phyloP scores from a whole-genome alignment of 2,797 vertebrate genomes.

The Pygocentrus nattereri region DNA sequence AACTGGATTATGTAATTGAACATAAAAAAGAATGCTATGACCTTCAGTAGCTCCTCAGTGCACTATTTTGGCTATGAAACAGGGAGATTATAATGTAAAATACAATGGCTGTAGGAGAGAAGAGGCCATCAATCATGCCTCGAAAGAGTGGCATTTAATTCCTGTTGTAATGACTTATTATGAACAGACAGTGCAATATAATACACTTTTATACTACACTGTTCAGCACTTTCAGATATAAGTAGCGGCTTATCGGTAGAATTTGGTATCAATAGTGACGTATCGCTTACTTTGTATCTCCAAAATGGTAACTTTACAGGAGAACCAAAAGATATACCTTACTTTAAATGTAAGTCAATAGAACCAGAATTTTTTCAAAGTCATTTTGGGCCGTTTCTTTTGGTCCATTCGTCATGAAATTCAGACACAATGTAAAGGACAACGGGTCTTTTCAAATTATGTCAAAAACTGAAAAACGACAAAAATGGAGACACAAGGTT shows the following conservation, averaged over 20 bases:
- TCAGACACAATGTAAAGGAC: too few species aligned
- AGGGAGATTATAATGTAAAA: constrained; percentile 35
- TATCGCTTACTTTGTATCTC: too few species aligned
- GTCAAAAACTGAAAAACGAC: too few species aligned
- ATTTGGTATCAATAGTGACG: not conserved
- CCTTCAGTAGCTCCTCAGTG: constrained; percentile 5
- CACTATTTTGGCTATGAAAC: constrained; percentile 5
- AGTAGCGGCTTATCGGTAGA: not conserved
- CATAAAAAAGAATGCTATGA: constrained; percentile 16
- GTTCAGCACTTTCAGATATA: not conserved
- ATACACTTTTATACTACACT: not conserved
- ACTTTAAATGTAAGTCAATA: too few species aligned
- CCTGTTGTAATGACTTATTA: not conserved
- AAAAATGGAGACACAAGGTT: too few species aligned
- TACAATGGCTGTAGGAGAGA: not conserved
- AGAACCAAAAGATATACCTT: too few species aligned
- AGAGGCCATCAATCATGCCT: constrained; percentile 22
- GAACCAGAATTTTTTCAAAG: too few species aligned
- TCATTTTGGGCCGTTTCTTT: too few species aligned
- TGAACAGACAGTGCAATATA: not conserved
- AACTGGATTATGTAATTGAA: constrained; percentile 44
- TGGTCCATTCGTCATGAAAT: too few species aligned
- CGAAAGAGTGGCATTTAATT: constrained; percentile 19
- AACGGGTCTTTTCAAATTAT: too few species aligned
- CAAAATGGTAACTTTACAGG: too few species aligned